Evolutionary conservation across 2,113 vertebrate species (phyloP).

Genomic region (Cettia cetti): DNA sequence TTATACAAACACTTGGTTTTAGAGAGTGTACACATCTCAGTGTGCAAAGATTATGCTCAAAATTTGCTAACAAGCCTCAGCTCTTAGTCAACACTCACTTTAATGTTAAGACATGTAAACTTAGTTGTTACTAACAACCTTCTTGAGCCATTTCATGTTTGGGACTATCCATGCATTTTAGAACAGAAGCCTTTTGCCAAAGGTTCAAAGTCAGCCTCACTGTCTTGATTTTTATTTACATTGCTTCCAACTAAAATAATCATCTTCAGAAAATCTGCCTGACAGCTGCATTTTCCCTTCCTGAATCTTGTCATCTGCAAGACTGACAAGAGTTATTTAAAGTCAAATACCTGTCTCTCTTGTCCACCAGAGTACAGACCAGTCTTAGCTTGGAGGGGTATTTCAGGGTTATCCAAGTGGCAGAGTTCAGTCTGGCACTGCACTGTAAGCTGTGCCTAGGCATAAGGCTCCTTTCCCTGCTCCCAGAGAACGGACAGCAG

Average conservation of each 20-base stretch:
- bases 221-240: not conserved
- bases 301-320: not conserved
- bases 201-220: not conserved
- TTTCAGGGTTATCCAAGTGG: not conserved
- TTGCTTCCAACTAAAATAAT: not conserved
- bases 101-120: not conserved
- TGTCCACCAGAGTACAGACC: not conserved
- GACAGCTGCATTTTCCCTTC: not conserved
- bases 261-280: not conserved
- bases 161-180: not conserved
- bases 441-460: not conserved
- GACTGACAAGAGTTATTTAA: not conserved
- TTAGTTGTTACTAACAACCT: not conserved
- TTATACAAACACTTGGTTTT: rapidly evolving
- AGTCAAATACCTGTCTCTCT: not conserved
- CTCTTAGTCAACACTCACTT: not conserved
- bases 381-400: not conserved
- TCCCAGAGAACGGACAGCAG: not conserved
- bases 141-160: not conserved
- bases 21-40: not conserved
- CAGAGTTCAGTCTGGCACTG: not conserved
- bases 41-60: not conserved
- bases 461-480: not conserved
- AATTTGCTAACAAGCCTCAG: not conserved
- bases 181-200: not conserved